These are phyloP conservation scores for Megalops cyprinoides DNA, from an alignment of 2,797 vertebrate genomes.

Conservation along the genomic window DNA sequence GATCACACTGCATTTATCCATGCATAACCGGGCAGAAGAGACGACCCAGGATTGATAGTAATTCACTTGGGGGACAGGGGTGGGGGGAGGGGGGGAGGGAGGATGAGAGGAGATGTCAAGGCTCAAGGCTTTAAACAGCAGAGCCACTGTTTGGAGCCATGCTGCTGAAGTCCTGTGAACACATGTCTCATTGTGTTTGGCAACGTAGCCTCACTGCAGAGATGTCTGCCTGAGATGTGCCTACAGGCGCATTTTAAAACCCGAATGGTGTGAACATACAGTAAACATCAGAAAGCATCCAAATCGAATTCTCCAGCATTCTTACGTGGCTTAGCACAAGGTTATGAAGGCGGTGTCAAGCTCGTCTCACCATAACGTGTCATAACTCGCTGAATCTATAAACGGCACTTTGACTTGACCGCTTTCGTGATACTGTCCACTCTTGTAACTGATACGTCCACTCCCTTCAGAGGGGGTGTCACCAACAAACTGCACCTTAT, in stretches of 20 bases:
- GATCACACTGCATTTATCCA: conserved; percentile 25
- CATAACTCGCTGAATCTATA: background rate
- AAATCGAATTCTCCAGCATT: background rate
- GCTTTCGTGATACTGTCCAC: background rate
- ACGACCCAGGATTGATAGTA: background rate
- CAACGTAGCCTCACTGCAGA: background rate
- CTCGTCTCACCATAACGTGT: conserved; percentile 1
- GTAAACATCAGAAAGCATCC: background rate
- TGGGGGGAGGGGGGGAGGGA: too few relatives aligned
- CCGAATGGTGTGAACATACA: background rate
- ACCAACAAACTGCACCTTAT: background rate
- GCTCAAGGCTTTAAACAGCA: background rate
- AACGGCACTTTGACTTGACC: too few relatives aligned
- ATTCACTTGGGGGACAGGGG: background rate
- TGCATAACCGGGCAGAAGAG: conserved; percentile 27
- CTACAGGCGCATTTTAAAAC: too few relatives aligned
- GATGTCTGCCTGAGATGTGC: too few relatives aligned
- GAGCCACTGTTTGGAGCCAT: background rate
- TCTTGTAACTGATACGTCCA: conserved; percentile 6
- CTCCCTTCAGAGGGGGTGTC: background rate
- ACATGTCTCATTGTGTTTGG: background rate
- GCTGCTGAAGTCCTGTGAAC: background rate
- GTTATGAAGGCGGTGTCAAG: background rate
- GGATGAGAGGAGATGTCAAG: background rate
- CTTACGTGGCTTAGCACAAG: background rate